Evolutionary conservation across 2,888 invertebrate species (phyloP), one percentile per base, ranked within the genome.

Genomic region (Stenichneumon culpator): DNA sequence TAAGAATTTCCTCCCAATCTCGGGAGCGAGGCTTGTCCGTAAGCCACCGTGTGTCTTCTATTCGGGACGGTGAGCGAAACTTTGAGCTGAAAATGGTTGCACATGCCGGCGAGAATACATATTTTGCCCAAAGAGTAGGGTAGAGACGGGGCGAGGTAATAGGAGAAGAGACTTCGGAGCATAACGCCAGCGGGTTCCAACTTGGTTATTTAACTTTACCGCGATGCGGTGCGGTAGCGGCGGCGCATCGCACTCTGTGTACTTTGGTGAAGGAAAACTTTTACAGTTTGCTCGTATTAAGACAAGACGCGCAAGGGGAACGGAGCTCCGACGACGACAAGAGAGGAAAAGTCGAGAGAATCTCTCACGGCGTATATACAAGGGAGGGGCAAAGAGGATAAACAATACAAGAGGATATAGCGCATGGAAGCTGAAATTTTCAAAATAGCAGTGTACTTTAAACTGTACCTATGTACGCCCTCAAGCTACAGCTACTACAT

Each of bases 251-350:
- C 84, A 86, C 86, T 87, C 75, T 75, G 74, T 79, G 82, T 86
- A 86, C 86, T 86, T 81, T 75, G 77, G 88, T 89, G 87, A 86
- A 87, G 72, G 73, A 77, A 86, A 91, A 91, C 87, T 91, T 91
- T 89, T 83, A 88, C 89, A 89, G 88, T 90, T 89, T 87, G 87
- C 87, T 87, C 87, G 89, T 89, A 90, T 91, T 91, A 90, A 90
- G 90, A 87, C 86, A 86, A 90, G 73, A 86, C 68, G 63, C 63
- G 50, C 54, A 67, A 44, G 63, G 72, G 68, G 60, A 63, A 74
- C 68, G 54, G 68, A 63, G 54, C 77, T 84, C 84, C 86, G 88
- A 86, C 87, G 82, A 86, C 80, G 73, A 86, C 79, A 70, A 87
- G 87, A 82, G 88, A 79, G 85, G 36, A 65, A 78, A 86, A 80